phyloP scores from a whole-genome alignment of 64 coral and sea anemone species.

The Dendronephthya gigantea region DNA sequence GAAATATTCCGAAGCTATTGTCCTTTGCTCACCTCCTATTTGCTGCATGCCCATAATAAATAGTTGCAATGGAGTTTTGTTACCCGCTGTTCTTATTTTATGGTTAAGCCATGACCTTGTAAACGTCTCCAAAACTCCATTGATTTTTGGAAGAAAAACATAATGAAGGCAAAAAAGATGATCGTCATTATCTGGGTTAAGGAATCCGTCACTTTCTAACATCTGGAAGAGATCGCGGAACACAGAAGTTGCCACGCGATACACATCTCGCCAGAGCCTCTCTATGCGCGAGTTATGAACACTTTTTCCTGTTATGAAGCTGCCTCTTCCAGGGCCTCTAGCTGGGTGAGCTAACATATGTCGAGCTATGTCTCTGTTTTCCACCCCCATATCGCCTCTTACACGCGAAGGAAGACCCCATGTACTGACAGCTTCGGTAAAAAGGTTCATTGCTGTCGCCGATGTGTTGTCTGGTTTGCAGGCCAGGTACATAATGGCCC shows the following conservation, averaged over 20 bases:
- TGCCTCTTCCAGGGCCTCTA: too few relatives aligned
- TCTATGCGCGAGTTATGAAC: conserved; percentile 50
- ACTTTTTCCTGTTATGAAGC: conserved; percentile 51
- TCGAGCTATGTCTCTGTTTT: conserved; percentile 39
- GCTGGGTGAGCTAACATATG: conserved; percentile 37
- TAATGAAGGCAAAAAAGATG: conserved; percentile 33
- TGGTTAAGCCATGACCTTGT: conserved; percentile 39
- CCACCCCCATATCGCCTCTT: conserved; percentile 49
- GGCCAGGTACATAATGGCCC: conserved; percentile 13
- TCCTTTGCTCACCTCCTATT: conserved; percentile 25
- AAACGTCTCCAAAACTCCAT: conserved; percentile 31
- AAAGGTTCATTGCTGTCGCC: conserved; percentile 26
- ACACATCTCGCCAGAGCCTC: conserved; percentile 51
- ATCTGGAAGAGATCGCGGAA: conserved; percentile 33
- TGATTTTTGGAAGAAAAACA: conserved; percentile 29
- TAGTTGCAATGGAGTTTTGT: conserved; percentile 43
- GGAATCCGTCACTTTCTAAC: conserved; percentile 21
- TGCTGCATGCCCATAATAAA: conserved; percentile 54
- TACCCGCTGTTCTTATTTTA: conserved; percentile 40
- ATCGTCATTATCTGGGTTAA: conserved; percentile 27
- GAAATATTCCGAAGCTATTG: conserved; percentile 44
- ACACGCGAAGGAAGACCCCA: conserved; percentile 42
- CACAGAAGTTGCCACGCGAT: conserved; percentile 20
- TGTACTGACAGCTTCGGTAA: conserved; percentile 8
- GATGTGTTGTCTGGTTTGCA: too few relatives aligned